These are phyloP conservation scores for Mellilla xanthometata DNA, from an alignment of 2,888 invertebrate species.

Conservation along the genomic window DNA sequence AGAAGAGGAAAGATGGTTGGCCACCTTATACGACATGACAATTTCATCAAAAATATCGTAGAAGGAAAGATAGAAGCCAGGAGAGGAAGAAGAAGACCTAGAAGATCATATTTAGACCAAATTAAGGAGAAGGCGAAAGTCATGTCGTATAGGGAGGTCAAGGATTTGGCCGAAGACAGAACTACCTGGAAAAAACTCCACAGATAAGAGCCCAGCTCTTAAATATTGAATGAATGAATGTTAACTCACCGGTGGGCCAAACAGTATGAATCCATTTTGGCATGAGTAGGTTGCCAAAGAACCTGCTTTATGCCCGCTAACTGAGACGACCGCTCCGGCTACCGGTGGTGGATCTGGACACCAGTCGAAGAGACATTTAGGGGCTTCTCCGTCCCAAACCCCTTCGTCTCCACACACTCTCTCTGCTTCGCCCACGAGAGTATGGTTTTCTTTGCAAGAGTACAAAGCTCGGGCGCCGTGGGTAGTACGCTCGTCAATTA, in stretches of 20 bases:
- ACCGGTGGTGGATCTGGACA: constrained; percentile 92
- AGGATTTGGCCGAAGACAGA: too few species aligned
- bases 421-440: constrained; percentile 88
- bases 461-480: constrained; percentile 90
- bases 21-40: too few species aligned
- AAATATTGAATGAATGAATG: too few species aligned
- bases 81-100: too few species aligned
- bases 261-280: constrained; percentile 91
- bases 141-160: too few species aligned
- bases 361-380: constrained; percentile 93
- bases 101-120: too few species aligned
- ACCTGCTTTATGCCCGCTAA: constrained; percentile 89
- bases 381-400: constrained; percentile 89
- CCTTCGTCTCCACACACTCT: constrained; percentile 89
- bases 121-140: too few species aligned
- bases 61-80: too few species aligned
- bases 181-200: too few species aligned
- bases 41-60: too few species aligned
- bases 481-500: constrained; percentile 88
- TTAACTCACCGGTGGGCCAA: constrained; percentile 89
- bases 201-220: too few species aligned
- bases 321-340: constrained; percentile 87
- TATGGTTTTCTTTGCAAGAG: constrained; percentile 92
- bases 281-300: constrained; percentile 92
- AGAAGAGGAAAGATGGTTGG: too few species aligned